Percentiles rank a stretch among this genome's conserved stretches.
Conservation (phyloP, 2,797 vertebrate species). For the Cirrhinus mrigala region DNA sequence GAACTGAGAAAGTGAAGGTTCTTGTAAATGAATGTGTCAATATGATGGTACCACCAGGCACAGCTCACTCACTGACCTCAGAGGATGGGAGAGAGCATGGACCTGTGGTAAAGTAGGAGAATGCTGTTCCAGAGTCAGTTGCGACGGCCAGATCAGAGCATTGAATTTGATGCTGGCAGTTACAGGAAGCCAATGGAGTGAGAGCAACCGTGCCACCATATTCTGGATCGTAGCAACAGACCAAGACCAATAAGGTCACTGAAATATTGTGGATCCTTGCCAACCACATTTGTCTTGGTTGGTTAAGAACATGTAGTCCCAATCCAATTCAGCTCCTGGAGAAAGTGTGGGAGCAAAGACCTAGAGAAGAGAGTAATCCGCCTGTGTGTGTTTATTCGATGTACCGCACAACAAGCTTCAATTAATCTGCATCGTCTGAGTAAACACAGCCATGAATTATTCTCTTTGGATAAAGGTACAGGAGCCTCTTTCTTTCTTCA, state of each 20-base stretch:
- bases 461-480: constrained; percentile 52
- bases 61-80: not conserved
- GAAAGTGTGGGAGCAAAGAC: not conserved
- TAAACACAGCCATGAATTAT: constrained; percentile 65
- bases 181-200: not conserved
- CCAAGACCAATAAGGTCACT: not conserved
- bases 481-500: constrained; percentile 9
- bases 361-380: constrained; percentile 9
- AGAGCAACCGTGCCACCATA: not conserved
- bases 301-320: constrained; percentile 6
- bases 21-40: not conserved
- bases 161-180: constrained; percentile 18
- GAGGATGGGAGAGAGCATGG: not conserved
- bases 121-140: not conserved
- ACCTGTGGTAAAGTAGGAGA: not conserved
- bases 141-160: not conserved
- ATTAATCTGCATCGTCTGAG: constrained; percentile 59
- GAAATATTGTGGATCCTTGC: not conserved
- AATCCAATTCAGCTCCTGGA: constrained; percentile 7
- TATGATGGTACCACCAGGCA: not conserved
- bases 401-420: constrained; percentile 47
- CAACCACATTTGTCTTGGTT: constrained; percentile 5
- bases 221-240: not conserved
- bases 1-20: not conserved
- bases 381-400: constrained; percentile 8